These are phyloP conservation scores for Conistra vaccinii DNA, from an alignment of 2,888 invertebrate species.

Conservation along the genomic window DNA sequence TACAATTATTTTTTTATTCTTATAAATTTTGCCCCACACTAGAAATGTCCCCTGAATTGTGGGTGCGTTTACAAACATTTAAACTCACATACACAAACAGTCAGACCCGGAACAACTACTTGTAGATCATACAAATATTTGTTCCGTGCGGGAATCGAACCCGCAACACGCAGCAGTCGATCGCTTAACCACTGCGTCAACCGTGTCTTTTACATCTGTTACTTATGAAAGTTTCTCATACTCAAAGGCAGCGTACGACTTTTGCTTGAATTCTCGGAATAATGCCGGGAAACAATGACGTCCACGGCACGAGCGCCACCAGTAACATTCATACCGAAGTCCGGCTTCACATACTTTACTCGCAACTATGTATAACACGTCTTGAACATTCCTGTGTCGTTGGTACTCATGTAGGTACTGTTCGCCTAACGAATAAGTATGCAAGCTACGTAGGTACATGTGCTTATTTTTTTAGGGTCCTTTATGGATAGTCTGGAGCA, in stretches of 20 bases:
- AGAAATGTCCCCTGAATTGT: no score
- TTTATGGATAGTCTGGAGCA: no score
- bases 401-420: not conserved
- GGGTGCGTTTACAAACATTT: no score
- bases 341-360: slow-evolving; percentile 20
- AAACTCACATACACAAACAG: no score
- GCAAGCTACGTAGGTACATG: not conserved
- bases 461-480: not conserved
- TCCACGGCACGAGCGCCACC: not conserved
- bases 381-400: slow-evolving; percentile 10
- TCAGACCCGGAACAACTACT: no score
- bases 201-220: not conserved
- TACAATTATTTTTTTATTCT: no score
- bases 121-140: no score
- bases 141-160: no score
- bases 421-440: slow-evolving; percentile 1
- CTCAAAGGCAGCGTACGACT: not conserved
- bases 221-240: not conserved
- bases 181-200: no score
- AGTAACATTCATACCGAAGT: slow-evolving; percentile 5
- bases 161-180: no score
- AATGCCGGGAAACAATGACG: not conserved
- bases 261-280: slow-evolving; percentile 14
- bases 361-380: slow-evolving; percentile 10
- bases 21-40: no score